These are phyloP conservation scores for Naso thynnoides DNA, from an alignment of 2,797 vertebrate species.

Conservation along the genomic window DNA sequence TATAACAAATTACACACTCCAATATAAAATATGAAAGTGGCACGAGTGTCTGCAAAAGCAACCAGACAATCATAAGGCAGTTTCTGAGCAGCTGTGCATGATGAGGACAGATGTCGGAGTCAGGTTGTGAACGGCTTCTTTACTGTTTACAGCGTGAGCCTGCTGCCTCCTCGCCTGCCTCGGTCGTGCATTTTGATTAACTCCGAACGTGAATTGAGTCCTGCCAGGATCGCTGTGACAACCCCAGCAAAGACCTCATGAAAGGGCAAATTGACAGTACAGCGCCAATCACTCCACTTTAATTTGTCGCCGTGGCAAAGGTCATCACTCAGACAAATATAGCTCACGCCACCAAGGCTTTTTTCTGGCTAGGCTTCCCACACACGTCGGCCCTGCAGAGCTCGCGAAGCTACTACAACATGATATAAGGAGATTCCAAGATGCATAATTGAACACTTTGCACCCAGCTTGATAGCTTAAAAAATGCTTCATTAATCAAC, in stretches of 20 bases:
- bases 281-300: conserved; percentile 69
- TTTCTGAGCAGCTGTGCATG: conserved; percentile 72
- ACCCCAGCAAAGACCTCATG: conserved; percentile 49
- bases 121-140: conserved; percentile 75
- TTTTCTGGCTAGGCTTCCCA: conserved; percentile 44
- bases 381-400: conserved; percentile 44
- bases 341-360: conserved; percentile 30
- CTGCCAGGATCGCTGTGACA: conserved; percentile 58
- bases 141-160: conserved; percentile 66
- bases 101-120: conserved; percentile 78
- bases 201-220: conserved; percentile 61
- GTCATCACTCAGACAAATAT: conserved; percentile 68
- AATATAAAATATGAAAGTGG: conserved; percentile 67
- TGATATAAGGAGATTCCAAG: conserved; percentile 78
- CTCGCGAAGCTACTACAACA: conserved; percentile 70
- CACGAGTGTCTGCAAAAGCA: conserved; percentile 67
- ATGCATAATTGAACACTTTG: conserved; percentile 85
- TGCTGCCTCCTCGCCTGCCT: conserved; percentile 59
- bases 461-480: conserved; percentile 79
- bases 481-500: conserved; percentile 83
- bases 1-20: conserved; percentile 58
- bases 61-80: conserved; percentile 68
- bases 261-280: conserved; percentile 67
- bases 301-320: conserved; percentile 73
- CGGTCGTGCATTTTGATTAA: conserved; percentile 75